Evolutionary conservation across 2,888 invertebrate genomes (phyloP).

Genomic region (Pseudeuparius sepicola): DNA sequence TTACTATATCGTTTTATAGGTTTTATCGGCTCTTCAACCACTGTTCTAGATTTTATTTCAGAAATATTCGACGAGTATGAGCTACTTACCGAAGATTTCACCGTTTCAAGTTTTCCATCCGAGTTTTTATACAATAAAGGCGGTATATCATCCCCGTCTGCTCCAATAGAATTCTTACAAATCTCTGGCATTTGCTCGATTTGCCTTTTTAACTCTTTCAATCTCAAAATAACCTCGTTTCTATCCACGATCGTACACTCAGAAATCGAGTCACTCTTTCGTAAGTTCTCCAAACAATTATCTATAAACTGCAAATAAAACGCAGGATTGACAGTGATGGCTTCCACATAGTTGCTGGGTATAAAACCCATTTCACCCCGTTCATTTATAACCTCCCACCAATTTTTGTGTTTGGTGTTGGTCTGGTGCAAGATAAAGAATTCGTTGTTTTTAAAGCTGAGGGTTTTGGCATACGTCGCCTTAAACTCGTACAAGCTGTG

Average conservation of each 20-base stretch:
- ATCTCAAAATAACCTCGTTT: constrained; percentile 49
- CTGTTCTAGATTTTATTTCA: constrained; percentile 20
- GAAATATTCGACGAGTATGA: constrained; percentile 24
- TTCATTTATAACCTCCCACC: constrained; percentile 82
- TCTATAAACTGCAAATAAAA: constrained; percentile 63
- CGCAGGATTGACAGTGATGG: constrained; percentile 63
- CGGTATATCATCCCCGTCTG: constrained; percentile 29
- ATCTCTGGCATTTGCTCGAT: constrained; percentile 39
- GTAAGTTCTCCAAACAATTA: constrained; percentile 49
- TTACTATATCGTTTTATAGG: constrained; percentile 30
- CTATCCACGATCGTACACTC: constrained; percentile 39
- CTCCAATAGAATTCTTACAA: constrained; percentile 29
- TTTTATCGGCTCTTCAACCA: constrained; percentile 31
- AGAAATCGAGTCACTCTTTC: constrained; percentile 24
- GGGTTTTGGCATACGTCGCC: constrained; percentile 72
- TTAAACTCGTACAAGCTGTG: constrained; percentile 77
- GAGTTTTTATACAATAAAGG: constrained; percentile 34
- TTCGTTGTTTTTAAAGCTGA: constrained; percentile 72
- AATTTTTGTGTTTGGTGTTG: constrained; percentile 69
- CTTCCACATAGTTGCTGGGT: constrained; percentile 77
- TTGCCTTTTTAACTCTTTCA: constrained; percentile 57
- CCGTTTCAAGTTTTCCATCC: constrained; percentile 32
- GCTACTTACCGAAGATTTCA: constrained; percentile 23
- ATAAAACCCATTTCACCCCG: constrained; percentile 77
- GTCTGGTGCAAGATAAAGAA: constrained; percentile 71